phyloP scores from a whole-genome alignment of 2,113 vertebrate species.

The Ptilonorhynchus violaceus region DNA sequence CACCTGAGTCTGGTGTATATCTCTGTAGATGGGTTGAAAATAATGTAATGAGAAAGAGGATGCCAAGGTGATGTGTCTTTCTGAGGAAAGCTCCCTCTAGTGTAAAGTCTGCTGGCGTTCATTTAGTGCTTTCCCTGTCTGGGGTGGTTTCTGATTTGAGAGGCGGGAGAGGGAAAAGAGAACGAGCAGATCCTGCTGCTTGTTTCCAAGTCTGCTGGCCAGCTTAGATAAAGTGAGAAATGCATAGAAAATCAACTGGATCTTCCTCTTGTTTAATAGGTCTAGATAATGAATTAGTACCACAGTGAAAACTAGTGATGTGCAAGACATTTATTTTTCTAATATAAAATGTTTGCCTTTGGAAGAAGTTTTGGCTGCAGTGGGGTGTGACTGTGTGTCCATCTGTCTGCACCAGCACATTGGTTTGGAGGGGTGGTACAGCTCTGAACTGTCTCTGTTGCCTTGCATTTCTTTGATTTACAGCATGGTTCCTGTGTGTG shows the following conservation, averaged over 20 bases:
- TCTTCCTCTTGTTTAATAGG: neutral
- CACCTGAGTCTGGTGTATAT: neutral
- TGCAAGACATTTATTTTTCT: neutral
- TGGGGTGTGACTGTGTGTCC: neutral
- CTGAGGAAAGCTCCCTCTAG: constrained; percentile 31
- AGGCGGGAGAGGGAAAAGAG: neutral
- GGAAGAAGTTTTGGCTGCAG: neutral
- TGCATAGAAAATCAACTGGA: neutral
- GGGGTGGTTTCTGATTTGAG: neutral
- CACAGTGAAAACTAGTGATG: neutral
- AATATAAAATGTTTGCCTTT: neutral
- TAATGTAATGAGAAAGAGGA: neutral
- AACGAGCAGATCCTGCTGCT: neutral
- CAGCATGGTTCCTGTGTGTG: fast-evolving
- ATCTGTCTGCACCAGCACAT: neutral
- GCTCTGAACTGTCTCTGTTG: neutral
- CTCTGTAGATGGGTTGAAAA: neutral
- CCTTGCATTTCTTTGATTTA: neutral
- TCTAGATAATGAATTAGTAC: neutral
- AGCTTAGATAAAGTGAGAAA: neutral
- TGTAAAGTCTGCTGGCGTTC: neutral
- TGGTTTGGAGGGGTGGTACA: fast-evolving
- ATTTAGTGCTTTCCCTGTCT: neutral
- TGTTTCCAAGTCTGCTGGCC: neutral
- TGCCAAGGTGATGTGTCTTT: neutral